Evolutionary conservation across 2,113 vertebrate genomes (phyloP), one percentile per base, ranked within the genome.

Genomic region (Crypturellus undulatus): DNA sequence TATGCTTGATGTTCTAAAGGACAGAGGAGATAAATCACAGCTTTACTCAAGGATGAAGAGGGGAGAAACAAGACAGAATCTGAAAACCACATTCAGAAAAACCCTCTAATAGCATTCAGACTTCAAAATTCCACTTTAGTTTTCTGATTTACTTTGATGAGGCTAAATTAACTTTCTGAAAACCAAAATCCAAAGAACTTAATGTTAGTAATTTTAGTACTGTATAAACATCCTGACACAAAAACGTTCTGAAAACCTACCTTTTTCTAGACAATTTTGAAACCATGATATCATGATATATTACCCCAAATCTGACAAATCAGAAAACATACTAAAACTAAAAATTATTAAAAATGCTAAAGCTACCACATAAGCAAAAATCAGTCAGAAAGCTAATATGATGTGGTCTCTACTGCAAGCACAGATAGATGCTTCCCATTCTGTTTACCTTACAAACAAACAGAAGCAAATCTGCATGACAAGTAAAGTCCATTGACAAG

Each of bases 401-500:
- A 38, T 12, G 25, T 2, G 1, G 7, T 32, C 18, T 49, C 40
- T 28, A 52, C 3, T 58, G 67, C 52, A 89, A 42, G n/a, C 54
- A 64, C 4, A 49, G 3, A 72, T 7, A 17, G 7, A 78, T 34
- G 7, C 4, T 84, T 5, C 20, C 21, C 17, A 76, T 54, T 63
- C 28, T 43, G 38, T 91, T 95, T 97, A 99, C 99, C 99, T 99
- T 99, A 98, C 99, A 99, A 93, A 99, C 99, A 91, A 99, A 99
- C 7, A 99, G 97, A 92, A 99, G 98, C 71, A 99, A 98, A 98
- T 99, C 99, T 24, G 99, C 99, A 67, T 99, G 99, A 93, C 99
- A 99, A 87, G 99, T 99, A 83, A 99, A 99, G 97, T 99, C 99
- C 99, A 99, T 99, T 68, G 99, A 99, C 43, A 99, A 98, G 10